Conservation (phyloP, 1,140 invertebrate genomes). For the Rhizoglyphus robini region DNA sequence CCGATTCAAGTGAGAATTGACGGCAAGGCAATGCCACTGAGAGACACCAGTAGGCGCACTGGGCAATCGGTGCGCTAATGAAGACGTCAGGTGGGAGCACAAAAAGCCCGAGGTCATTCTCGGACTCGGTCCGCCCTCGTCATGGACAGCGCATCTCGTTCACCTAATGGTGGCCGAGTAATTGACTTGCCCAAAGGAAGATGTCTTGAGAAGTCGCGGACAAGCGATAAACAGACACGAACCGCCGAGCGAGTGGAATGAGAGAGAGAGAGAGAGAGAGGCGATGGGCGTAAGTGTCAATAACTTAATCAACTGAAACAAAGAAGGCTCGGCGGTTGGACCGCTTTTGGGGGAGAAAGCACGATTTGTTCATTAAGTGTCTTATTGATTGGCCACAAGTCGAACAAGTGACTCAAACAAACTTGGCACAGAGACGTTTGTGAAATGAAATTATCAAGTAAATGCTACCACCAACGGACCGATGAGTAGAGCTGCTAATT, state of each 20-base stretch:
- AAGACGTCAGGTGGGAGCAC: background rate
- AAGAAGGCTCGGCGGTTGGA: background rate
- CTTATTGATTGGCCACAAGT: background rate
- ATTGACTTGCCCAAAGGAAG: background rate
- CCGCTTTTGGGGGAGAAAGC: background rate
- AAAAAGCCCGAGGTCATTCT: background rate
- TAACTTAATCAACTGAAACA: conserved; percentile 10
- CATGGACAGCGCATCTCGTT: background rate
- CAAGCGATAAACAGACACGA: background rate
- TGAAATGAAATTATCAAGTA: no score
- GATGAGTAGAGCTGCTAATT: no score
- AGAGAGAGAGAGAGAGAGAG: background rate
- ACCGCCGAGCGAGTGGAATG: no score
- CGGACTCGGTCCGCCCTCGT: background rate
- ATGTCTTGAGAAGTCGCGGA: background rate
- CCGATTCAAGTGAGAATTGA: no score
- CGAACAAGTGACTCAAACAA: background rate
- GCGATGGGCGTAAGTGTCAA: conserved; percentile 11
- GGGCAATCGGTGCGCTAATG: background rate
- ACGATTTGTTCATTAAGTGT: conserved; percentile 6
- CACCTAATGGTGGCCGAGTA: no score
- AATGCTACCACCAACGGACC: no score
- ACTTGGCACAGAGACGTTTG: background rate
- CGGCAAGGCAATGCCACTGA: no score
- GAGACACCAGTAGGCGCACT: no score